A percentile compares a stretch with the other conserved stretches of the same genome.
These are phyloP conservation scores for Notodonta ziczac DNA, from an alignment of 2,888 invertebrate genomes.

Conservation along the genomic window DNA sequence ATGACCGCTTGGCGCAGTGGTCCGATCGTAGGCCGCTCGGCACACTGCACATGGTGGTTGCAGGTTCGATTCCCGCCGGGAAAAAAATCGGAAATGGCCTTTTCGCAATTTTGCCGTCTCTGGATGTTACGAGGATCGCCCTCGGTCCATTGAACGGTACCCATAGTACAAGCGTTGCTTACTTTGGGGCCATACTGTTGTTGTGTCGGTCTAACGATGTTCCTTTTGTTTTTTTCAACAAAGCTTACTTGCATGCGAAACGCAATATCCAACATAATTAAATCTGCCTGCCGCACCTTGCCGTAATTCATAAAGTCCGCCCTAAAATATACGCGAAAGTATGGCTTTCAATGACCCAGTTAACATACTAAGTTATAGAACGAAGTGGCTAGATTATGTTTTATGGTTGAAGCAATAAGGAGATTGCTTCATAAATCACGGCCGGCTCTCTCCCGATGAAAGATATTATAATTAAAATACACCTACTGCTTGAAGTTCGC, in stretches of 20 bases:
- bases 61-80: too few species aligned
- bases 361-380: constrained; percentile 45
- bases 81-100: too few species aligned
- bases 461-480: constrained; percentile 43
- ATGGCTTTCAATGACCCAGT: constrained; percentile 37
- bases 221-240: neutral
- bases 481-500: neutral
- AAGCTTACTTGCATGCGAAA: neutral
- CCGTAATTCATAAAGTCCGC: constrained; percentile 44
- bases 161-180: too few species aligned
- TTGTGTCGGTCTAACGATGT: too few species aligned
- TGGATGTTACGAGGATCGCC: too few species aligned
- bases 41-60: too few species aligned
- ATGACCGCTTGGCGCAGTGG: too few species aligned
- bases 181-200: too few species aligned
- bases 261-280: constrained; percentile 34
- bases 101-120: too few species aligned
- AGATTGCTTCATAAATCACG: constrained; percentile 51
- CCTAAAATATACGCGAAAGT: constrained; percentile 32
- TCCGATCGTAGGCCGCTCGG: too few species aligned
- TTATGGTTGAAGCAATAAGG: constrained; percentile 50
- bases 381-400: constrained; percentile 46
- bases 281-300: constrained; percentile 38
- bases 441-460: constrained; percentile 24
- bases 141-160: too few species aligned